Conservation (phyloP, 2,797 vertebrate species). For the Perodicticus potto region DNA sequence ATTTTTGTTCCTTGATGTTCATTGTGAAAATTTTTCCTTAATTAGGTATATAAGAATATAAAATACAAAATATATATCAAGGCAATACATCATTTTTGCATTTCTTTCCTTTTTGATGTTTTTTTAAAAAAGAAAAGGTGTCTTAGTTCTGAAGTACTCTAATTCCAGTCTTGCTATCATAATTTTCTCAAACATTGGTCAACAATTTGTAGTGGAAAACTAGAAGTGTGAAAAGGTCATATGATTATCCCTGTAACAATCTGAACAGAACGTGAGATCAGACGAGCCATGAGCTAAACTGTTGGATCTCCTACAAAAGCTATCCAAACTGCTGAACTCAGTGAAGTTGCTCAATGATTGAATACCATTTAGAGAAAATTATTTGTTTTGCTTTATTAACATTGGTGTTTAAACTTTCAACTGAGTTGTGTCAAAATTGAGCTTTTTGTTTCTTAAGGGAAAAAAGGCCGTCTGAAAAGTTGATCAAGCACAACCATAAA, state of each 20-base stretch:
- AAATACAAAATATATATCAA: neutral
- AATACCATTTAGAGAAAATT: slow-evolving; percentile 71
- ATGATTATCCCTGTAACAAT: slow-evolving; percentile 10
- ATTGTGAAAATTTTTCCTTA: neutral
- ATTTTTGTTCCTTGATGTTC: neutral
- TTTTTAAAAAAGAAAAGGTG: neutral
- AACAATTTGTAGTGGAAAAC: neutral
- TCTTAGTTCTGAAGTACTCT: slow-evolving; percentile 2
- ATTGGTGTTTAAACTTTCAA: slow-evolving; percentile 60
- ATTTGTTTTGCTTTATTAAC: slow-evolving; percentile 73
- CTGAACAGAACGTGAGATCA: neutral
- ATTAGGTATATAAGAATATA: neutral
- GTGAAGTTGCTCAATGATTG: slow-evolving; percentile 46
- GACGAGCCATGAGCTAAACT: neutral
- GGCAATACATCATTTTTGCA: neutral
- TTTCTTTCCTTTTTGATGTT: neutral
- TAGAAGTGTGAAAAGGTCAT: neutral
- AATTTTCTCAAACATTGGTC: slow-evolving; percentile 27
- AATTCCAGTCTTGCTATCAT: neutral
- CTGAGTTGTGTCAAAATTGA: slow-evolving; percentile 55
- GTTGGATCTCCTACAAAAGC: neutral
- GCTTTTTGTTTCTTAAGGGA: slow-evolving; percentile 67
- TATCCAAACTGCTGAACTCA: slow-evolving; percentile 42
- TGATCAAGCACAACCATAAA: slow-evolving; percentile 61
- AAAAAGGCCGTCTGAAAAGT: slow-evolving; percentile 59